Conservation (phyloP, 2,888 invertebrate species). For the Tenthredo scrophulariae region DNA sequence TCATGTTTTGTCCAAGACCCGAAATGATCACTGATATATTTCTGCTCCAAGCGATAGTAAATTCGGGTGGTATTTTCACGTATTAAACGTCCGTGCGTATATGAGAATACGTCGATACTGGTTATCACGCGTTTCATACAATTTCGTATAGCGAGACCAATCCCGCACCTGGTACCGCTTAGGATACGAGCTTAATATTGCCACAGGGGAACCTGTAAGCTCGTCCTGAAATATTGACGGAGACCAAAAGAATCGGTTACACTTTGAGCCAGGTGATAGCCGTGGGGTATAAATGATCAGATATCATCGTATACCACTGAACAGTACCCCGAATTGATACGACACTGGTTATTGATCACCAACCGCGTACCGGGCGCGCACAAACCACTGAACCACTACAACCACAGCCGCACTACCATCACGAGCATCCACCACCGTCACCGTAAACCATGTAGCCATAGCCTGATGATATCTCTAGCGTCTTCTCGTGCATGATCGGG, state of each 20-base stretch:
- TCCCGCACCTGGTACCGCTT: slow-evolving; percentile 38
- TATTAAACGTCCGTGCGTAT: slow-evolving; percentile 17
- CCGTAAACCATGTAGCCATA: slow-evolving; percentile 39
- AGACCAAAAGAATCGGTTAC: slow-evolving; percentile 15
- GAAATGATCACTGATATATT: slow-evolving; percentile 12
- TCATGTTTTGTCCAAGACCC: slow-evolving; percentile 27
- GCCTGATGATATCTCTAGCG: neutral
- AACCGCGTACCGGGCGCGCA: slow-evolving; percentile 67
- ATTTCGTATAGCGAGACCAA: slow-evolving; percentile 2
- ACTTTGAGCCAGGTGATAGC: neutral
- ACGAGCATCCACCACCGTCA: slow-evolving; percentile 41
- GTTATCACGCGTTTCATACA: slow-evolving; percentile 30
- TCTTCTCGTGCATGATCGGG: slow-evolving; percentile 30
- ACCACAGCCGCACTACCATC: slow-evolving; percentile 45
- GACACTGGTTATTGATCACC: slow-evolving; percentile 78
- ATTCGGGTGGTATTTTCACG: neutral
- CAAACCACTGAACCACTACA: slow-evolving; percentile 65
- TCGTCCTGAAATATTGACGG: neutral
- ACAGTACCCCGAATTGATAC: slow-evolving; percentile 64
- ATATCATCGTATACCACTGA: slow-evolving; percentile 22
- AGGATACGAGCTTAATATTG: neutral
- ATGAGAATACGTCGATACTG: slow-evolving; percentile 32
- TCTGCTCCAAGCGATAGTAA: neutral
- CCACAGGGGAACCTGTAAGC: neutral
- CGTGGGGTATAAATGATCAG: slow-evolving; percentile 21